Percentiles rank a stretch among this genome's conserved stretches.
Evolutionary conservation across 2,888 invertebrate genomes (phyloP).

Genomic region (Limnephilus lunatus): DNA sequence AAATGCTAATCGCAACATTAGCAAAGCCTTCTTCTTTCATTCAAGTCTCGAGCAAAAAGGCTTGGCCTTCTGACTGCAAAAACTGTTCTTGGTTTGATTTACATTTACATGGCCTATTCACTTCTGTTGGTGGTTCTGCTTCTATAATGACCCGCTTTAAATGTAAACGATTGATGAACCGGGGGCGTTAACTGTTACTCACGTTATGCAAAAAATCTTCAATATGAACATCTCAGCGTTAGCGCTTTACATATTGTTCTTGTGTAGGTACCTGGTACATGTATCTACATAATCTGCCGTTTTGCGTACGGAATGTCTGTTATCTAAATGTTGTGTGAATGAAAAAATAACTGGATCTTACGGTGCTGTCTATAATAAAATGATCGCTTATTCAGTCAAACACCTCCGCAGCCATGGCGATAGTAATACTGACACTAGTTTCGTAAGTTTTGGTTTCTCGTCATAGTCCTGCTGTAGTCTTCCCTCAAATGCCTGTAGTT

Average conservation of each 20-base stretch:
- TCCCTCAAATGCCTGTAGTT: background rate
- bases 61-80: background rate
- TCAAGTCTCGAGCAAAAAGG: background rate
- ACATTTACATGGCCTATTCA: constrained; percentile 7
- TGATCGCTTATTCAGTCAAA: background rate
- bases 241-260: background rate
- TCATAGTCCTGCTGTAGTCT: background rate
- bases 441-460: background rate
- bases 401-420: background rate
- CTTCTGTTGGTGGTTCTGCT: background rate
- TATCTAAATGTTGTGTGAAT: background rate
- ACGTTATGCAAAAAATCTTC: background rate
- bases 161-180: constrained; percentile 21
- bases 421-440: background rate
- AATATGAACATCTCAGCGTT: background rate
- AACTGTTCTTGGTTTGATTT: background rate
- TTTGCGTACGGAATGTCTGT: background rate
- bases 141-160: constrained; percentile 16
- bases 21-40: background rate
- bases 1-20: background rate
- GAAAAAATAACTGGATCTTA: background rate
- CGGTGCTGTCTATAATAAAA: background rate
- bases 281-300: background rate
- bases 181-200: constrained; percentile 22
- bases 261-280: background rate